These are phyloP conservation scores for Pherbina coryleti DNA, from an alignment of 2,888 invertebrate species.

Conservation along the genomic window DNA sequence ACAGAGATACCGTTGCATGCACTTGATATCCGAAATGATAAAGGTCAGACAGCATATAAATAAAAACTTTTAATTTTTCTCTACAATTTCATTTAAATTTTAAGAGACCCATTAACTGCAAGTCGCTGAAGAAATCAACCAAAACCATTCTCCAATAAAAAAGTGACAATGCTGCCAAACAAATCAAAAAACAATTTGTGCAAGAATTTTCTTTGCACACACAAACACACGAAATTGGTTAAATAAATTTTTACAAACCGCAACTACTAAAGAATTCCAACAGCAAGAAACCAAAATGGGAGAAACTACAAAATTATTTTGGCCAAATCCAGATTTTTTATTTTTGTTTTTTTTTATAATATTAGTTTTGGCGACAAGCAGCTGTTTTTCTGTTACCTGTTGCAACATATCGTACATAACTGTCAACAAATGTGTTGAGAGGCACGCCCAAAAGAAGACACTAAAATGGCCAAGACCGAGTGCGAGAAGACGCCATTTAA, in stretches of 20 bases:
- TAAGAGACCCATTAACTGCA: background rate
- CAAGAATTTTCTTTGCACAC: background rate
- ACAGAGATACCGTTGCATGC: background rate
- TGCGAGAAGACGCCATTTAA: slow-evolving; percentile 30
- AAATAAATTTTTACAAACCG: background rate
- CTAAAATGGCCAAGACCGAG: slow-evolving; percentile 9
- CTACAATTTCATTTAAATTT: background rate
- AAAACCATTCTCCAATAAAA: background rate
- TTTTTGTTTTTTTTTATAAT: slow-evolving; percentile 5
- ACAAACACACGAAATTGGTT: background rate
- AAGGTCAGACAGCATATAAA: background rate
- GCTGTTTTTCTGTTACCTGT: slow-evolving; percentile 32
- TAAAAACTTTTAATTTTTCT: background rate
- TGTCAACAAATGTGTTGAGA: slow-evolving; percentile 33
- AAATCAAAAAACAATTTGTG: slow-evolving; percentile 22
- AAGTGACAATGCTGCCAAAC: background rate
- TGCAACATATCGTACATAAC: slow-evolving; percentile 23
- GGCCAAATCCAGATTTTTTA: slow-evolving; percentile 21
- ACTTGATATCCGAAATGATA: background rate
- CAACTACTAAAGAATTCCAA: background rate
- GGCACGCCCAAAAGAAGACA: slow-evolving; percentile 29
- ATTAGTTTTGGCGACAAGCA: slow-evolving; percentile 5
- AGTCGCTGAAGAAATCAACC: background rate
- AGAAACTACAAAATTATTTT: slow-evolving; percentile 16
- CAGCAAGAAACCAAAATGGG: slow-evolving; percentile 4